Base-by-base conservation (phyloP, 2,797 vertebrate genomes). In the Siniperca undulata region DNA sequence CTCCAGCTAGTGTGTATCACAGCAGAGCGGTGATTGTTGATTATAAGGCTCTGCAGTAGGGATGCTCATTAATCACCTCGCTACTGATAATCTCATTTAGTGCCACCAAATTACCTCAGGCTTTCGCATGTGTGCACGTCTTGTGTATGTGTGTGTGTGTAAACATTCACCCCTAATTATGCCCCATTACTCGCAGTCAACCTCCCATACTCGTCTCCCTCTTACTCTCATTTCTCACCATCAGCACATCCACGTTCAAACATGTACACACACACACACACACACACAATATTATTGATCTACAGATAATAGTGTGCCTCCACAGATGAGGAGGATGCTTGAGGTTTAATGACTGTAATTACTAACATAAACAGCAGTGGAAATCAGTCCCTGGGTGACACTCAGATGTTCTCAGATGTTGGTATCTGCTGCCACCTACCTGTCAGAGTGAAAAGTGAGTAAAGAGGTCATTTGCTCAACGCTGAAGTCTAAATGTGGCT, bases 51-150 rank as follows among this genome's bases (percentile, higher is more conserved):
- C 89, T 90, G 91, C 91, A 89, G 91, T 78, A 74, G 87, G 88
- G 89, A 89, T 78, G 88, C 89, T 92, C 89, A 92, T 92, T 94
- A 94, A 94, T 93, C 92, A 92, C 90, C 87, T 88, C 84, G 71
- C 86, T 75, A 86, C 89, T 88, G 89, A 93, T 94, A 89, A 93
- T 94, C 90, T 92, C 91, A 90, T 92, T 94, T 92, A 91, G 84
- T 88, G 91, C 87, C 81, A 88, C 91, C 86, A 92, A 92, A 92
- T 94, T 87, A 93, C 91, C 91, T 83, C 89, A 44, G 88, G 89
- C 93, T 73, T 77, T 78, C 69, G 79, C 82, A 65, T 61, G 80
- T 61, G 82, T 74, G 82, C 22, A 36, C 17, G 60, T 74, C 52
- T 62, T 53, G 42, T 69, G 44, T 76, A 77, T 78, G 58, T 65